These are phyloP conservation scores for Nasonia oneida DNA, from an alignment of 2,888 invertebrate genomes.

Conservation along the genomic window DNA sequence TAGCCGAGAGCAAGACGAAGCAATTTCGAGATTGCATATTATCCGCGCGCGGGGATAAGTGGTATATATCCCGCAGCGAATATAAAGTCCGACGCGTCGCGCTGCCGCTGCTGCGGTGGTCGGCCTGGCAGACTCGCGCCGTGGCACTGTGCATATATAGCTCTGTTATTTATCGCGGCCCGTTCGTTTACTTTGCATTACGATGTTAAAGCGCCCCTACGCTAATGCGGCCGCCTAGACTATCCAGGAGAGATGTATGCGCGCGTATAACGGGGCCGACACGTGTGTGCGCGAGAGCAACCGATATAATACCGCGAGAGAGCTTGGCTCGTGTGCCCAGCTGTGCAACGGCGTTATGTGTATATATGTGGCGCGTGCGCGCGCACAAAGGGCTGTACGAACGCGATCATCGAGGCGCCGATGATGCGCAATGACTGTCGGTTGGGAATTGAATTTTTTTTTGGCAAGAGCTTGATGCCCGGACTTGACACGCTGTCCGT, in stretches of 20 bases:
- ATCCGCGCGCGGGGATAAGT: slow-evolving; percentile 30
- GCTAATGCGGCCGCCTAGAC: slow-evolving; percentile 38
- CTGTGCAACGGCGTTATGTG: neutral
- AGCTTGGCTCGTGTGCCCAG: neutral
- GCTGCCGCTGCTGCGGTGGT: neutral
- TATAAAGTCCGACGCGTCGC: slow-evolving; percentile 34
- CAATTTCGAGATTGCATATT: slow-evolving; percentile 56
- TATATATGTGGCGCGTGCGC: neutral
- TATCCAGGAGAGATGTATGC: neutral
- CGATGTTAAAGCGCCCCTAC: slow-evolving; percentile 37
- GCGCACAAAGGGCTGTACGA: neutral
- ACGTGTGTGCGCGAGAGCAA: slow-evolving; percentile 8
- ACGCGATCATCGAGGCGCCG: neutral
- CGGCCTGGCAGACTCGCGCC: no score
- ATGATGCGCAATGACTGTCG: slow-evolving; percentile 36
- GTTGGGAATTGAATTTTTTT: slow-evolving; percentile 45
- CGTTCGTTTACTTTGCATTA: slow-evolving; percentile 59
- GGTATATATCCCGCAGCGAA: slow-evolving; percentile 30
- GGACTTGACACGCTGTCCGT: neutral
- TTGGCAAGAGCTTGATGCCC: neutral
- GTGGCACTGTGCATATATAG: no score
- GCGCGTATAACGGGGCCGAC: neutral
- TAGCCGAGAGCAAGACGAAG: slow-evolving; percentile 13
- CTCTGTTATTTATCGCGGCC: slow-evolving; percentile 45
- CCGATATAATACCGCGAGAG: neutral